These are phyloP conservation scores for Phymastichus coffea DNA, from an alignment of 1,140 invertebrate species.

Conservation along the genomic window DNA sequence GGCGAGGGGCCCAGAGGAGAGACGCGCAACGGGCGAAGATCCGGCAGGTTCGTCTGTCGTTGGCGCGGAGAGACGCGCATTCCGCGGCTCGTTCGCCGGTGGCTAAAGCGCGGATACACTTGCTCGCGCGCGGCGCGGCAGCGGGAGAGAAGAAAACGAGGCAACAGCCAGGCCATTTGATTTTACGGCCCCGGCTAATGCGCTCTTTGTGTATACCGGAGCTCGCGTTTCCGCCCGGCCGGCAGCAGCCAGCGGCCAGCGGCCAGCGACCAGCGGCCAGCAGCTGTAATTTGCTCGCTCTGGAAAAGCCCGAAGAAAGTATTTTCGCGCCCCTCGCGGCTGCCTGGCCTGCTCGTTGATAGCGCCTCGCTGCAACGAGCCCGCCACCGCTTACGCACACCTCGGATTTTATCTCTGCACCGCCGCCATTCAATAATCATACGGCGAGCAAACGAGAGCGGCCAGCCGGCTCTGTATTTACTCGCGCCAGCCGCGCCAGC, in stretches of 20 bases:
- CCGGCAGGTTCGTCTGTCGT: no score
- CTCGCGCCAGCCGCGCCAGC: neutral
- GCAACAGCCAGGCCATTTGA: constrained; percentile 55
- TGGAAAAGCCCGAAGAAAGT: constrained; percentile 19
- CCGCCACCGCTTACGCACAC: no score
- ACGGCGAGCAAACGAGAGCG: no score
- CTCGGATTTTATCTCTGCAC: no score
- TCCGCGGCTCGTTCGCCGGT: constrained; percentile 15
- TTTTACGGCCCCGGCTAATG: constrained; percentile 55
- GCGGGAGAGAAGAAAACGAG: constrained; percentile 8
- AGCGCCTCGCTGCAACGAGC: no score
- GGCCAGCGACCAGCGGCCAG: no score
- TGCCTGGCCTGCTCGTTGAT: no score
- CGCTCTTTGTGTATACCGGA: constrained; percentile 53
- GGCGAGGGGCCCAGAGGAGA: no score
- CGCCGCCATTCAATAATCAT: constrained; percentile 23
- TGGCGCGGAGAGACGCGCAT: no score
- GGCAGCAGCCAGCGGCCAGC: no score
- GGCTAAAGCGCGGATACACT: constrained; percentile 20
- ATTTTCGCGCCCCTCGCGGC: no score
- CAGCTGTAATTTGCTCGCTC: constrained; percentile 16
- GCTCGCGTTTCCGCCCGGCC: constrained; percentile 50
- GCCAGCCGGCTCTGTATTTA: neutral
- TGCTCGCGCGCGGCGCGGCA: neutral
- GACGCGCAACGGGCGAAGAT: no score